Percentiles rank a stretch among this genome's conserved stretches.
Evolutionary conservation across 2,888 invertebrate species (phyloP).

Genomic region (Achlya flavicornis): DNA sequence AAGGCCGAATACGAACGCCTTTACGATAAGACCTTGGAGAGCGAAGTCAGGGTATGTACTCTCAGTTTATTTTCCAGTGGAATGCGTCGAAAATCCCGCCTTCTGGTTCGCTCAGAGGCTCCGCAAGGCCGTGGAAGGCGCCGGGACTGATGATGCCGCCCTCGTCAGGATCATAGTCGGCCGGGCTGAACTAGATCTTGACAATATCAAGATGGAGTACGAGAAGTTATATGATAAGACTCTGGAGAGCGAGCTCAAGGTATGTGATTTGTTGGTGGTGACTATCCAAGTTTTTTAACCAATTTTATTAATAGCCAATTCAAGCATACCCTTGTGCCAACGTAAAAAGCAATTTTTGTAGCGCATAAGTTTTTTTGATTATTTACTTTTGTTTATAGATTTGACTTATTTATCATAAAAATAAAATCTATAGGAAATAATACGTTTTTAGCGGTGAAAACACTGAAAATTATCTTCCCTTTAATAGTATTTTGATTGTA

Average conservation of each 20-base stretch:
- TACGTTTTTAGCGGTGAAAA: too few species aligned
- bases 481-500: too few species aligned
- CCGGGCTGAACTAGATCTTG: slow-evolving; percentile 88
- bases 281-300: slow-evolving; percentile 19
- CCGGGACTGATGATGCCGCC: slow-evolving; percentile 88
- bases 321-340: too few species aligned
- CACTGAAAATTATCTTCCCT: too few species aligned
- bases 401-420: too few species aligned
- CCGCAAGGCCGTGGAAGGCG: slow-evolving; percentile 86
- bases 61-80: slow-evolving; percentile 79
- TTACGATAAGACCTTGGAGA: slow-evolving; percentile 87
- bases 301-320: neutral
- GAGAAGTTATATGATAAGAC: slow-evolving; percentile 88
- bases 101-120: slow-evolving; percentile 89
- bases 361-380: too few species aligned
- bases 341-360: too few species aligned
- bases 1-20: slow-evolving; percentile 88
- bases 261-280: slow-evolving; percentile 51
- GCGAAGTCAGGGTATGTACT: slow-evolving; percentile 84
- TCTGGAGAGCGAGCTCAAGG: slow-evolving; percentile 85
- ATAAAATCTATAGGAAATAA: too few species aligned
- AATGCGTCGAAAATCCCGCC: slow-evolving; percentile 87
- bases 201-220: slow-evolving; percentile 87
- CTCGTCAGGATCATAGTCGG: slow-evolving; percentile 87
- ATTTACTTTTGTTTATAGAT: too few species aligned